phyloP scores from a whole-genome alignment of 2,113 vertebrate species.

The Chionomys nivalis region DNA sequence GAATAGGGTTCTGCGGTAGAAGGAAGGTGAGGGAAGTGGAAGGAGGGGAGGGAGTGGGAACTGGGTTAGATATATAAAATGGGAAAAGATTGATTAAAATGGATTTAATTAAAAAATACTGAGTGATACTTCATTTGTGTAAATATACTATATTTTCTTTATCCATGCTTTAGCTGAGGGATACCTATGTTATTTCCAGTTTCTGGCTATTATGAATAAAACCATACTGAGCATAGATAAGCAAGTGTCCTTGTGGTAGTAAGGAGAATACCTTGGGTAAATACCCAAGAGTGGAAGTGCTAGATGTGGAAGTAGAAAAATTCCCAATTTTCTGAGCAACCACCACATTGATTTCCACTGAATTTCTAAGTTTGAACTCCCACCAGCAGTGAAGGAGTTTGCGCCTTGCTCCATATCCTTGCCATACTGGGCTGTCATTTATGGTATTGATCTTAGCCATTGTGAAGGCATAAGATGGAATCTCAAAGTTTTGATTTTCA shows the following conservation, averaged over 20 bases:
- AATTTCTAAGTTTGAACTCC: not conserved
- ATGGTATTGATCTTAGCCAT: not conserved
- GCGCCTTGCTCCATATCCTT: not conserved
- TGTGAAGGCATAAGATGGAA: not conserved
- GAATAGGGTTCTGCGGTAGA: too few relatives aligned
- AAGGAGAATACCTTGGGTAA: not conserved
- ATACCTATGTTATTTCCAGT: not conserved
- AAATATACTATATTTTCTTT: not conserved
- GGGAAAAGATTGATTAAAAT: too few relatives aligned
- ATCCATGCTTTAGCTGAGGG: not conserved
- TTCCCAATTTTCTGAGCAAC: not conserved
- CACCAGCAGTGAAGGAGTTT: not conserved
- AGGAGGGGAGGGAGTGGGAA: too few relatives aligned
- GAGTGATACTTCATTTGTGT: not conserved
- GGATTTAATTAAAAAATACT: too few relatives aligned
- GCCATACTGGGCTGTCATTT: not conserved
- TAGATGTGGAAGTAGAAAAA: not conserved
- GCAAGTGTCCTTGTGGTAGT: not conserved
- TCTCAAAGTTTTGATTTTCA: not conserved
- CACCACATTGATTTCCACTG: not conserved
- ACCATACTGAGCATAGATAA: not conserved
- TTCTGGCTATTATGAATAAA: not conserved
- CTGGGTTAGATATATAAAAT: too few relatives aligned
- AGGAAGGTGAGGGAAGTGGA: too few relatives aligned
- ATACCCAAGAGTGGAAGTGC: not conserved